These are phyloP conservation scores for Gymnoscopelus microlampas DNA, from an alignment of 2,797 vertebrate species.

Conservation along the genomic window DNA sequence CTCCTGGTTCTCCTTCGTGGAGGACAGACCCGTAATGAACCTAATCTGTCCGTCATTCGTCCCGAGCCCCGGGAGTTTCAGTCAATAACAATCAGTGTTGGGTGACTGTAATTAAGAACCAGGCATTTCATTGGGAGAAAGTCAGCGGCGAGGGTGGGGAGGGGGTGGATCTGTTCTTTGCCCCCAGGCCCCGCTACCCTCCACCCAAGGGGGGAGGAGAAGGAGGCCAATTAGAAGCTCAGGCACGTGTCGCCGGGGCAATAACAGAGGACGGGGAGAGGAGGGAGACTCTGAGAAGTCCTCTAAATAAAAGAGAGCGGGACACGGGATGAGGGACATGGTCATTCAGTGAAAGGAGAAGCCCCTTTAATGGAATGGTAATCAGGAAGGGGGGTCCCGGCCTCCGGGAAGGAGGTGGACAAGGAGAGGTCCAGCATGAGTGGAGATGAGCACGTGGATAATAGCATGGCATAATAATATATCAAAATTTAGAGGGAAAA, in stretches of 20 bases:
- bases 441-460: conserved; percentile 75
- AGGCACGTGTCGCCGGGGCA: conserved; percentile 67
- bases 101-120: conserved; percentile 81
- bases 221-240: conserved; percentile 71
- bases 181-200: conserved; percentile 52
- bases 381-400: conserved; percentile 77
- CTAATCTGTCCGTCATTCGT: conserved; percentile 78
- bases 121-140: conserved; percentile 76
- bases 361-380: conserved; percentile 80
- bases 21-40: conserved; percentile 76
- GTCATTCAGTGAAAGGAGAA: conserved; percentile 74
- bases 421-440: conserved; percentile 77
- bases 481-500: conserved; percentile 81
- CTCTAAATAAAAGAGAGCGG: conserved; percentile 75
- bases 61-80: conserved; percentile 71
- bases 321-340: conserved; percentile 62
- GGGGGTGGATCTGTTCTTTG: conserved; percentile 61
- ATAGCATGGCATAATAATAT: conserved; percentile 81
- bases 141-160: conserved; percentile 57
- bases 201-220: conserved; percentile 44
- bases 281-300: conserved; percentile 59
- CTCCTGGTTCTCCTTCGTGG: conserved; percentile 57
- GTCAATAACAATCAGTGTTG: conserved; percentile 84
- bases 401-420: conserved; percentile 73
- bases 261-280: conserved; percentile 59